phyloP scores from a whole-genome alignment of 2,888 invertebrate species.

The Anodontia alba region DNA sequence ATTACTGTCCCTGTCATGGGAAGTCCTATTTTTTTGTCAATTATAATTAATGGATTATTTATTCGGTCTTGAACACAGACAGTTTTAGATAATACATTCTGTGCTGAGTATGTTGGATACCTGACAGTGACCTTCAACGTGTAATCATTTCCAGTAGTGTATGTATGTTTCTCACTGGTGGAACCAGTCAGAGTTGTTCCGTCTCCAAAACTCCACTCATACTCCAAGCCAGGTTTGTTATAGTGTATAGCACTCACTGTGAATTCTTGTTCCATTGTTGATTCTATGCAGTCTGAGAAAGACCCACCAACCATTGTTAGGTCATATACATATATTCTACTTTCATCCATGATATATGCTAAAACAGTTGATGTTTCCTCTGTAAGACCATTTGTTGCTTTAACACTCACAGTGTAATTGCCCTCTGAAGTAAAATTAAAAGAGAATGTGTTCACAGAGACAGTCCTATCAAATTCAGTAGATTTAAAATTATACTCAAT shows the following conservation, averaged over 20 bases:
- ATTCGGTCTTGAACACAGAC: slow-evolving; percentile 65
- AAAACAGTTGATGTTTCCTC: slow-evolving; percentile 17
- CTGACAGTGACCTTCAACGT: slow-evolving; percentile 53
- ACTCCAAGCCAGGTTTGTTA: slow-evolving; percentile 26
- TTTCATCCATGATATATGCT: slow-evolving; percentile 42
- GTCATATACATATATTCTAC: slow-evolving; percentile 23
- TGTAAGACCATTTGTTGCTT: slow-evolving; percentile 53
- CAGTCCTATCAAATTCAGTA: slow-evolving; percentile 42
- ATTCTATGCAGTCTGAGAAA: slow-evolving; percentile 38
- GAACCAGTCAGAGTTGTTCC: not conserved
- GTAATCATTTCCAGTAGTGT: slow-evolving; percentile 51
- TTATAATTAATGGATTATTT: slow-evolving; percentile 25
- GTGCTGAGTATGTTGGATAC: slow-evolving; percentile 46
- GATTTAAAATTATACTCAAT: slow-evolving; percentile 49
- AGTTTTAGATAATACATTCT: slow-evolving; percentile 2
- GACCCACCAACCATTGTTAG: slow-evolving; percentile 45
- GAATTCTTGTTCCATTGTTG: slow-evolving; percentile 19
- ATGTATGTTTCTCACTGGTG: slow-evolving; percentile 29
- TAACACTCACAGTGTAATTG: slow-evolving; percentile 53
- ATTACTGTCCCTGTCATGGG: slow-evolving; percentile 33
- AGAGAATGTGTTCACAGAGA: slow-evolving; percentile 23
- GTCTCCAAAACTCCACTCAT: slow-evolving; percentile 63
- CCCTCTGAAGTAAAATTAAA: slow-evolving; percentile 37
- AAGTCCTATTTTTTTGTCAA: slow-evolving; percentile 40
- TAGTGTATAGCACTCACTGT: slow-evolving; percentile 54